phyloP scores from a whole-genome alignment of 1,140 invertebrate species.

The Rhopalosiphum maidis region DNA sequence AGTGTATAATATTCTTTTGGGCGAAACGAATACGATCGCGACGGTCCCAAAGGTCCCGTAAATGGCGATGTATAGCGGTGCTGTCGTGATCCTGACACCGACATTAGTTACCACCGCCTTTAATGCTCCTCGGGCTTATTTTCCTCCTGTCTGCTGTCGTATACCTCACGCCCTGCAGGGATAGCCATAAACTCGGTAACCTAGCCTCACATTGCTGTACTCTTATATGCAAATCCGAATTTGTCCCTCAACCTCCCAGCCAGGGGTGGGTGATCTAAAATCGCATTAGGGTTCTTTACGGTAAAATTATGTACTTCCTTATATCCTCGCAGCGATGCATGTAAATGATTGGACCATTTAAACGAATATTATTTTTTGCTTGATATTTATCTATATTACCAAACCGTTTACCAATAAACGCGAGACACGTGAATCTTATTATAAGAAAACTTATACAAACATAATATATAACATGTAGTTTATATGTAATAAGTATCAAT shows the following conservation, averaged over 20 bases:
- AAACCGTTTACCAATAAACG: background rate
- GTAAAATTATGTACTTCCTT: background rate
- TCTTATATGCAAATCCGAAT: conserved; percentile 45
- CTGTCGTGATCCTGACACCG: conserved; percentile 52
- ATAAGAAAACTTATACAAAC: background rate
- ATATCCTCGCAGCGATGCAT: background rate
- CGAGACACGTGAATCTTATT: background rate
- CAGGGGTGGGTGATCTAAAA: conserved; percentile 27
- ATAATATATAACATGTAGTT: background rate
- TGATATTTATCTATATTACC: background rate
- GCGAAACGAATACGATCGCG: conserved; percentile 49
- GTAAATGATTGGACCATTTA: background rate
- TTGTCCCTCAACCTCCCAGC: background rate
- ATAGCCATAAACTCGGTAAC: conserved; percentile 33
- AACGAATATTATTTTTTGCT: background rate
- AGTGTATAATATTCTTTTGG: conserved; percentile 57
- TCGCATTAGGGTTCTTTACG: conserved; percentile 29
- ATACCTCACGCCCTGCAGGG: background rate
- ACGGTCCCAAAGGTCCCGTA: conserved; percentile 55
- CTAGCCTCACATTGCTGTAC: background rate
- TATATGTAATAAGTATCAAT: background rate
- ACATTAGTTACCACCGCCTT: conserved; percentile 56
- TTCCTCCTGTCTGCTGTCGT: background rate
- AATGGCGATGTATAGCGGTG: conserved; percentile 54
- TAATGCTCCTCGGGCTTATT: conserved; percentile 51